These are phyloP conservation scores for Turnix velox DNA, from an alignment of 2,113 vertebrate species.

Conservation along the genomic window DNA sequence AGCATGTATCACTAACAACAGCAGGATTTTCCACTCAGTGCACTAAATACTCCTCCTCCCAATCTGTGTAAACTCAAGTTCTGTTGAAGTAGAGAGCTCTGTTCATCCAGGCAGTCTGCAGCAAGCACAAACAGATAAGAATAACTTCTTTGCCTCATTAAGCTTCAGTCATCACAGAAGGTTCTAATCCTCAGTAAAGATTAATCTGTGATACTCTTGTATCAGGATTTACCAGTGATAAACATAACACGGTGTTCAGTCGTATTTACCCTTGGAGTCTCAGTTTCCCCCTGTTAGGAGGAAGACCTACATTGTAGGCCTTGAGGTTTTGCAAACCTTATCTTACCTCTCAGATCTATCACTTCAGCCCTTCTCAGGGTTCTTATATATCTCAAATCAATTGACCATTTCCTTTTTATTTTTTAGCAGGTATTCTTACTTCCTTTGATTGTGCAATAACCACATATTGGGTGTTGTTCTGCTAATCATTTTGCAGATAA, in stretches of 20 bases:
- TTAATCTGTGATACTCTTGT: not conserved
- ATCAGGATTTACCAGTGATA: not conserved
- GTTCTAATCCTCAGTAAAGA: not conserved
- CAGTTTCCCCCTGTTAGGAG: not conserved
- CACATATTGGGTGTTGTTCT: not conserved
- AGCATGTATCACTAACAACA: not conserved
- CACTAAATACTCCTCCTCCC: not conserved
- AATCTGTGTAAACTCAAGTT: not conserved
- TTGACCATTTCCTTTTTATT: not conserved
- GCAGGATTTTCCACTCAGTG: not conserved
- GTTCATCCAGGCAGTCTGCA: not conserved
- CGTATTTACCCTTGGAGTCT: rapidly evolving
- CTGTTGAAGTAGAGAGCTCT: not conserved
- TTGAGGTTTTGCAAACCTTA: not conserved
- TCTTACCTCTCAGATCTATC: not conserved
- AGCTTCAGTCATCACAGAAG: not conserved
- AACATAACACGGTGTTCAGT: not conserved
- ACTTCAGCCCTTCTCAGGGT: not conserved
- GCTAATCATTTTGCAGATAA: not conserved
- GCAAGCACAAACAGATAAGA: rapidly evolving
- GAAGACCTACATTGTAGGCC: not conserved
- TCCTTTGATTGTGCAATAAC: not conserved
- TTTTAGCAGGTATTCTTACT: not conserved
- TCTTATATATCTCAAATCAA: not conserved
- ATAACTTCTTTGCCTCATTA: not conserved